Conservation (phyloP, 2,797 vertebrate genomes). For the Eremophila alpestris region DNA sequence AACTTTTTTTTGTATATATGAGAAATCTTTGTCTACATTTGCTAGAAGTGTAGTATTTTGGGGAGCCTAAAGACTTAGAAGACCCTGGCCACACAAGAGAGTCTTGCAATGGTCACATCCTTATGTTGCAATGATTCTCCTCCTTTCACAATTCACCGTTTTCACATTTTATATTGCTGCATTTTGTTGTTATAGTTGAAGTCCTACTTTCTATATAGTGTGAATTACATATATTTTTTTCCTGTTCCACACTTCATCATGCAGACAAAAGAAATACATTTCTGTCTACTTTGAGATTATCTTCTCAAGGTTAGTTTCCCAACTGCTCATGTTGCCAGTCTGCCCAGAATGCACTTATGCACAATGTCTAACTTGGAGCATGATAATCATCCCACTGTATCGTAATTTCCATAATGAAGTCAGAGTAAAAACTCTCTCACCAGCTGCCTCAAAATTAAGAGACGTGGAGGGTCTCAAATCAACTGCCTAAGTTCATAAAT, state of each 20-base stretch:
- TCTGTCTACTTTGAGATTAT: background rate
- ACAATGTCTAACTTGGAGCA: background rate
- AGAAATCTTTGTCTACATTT: background rate
- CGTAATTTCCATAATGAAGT: conserved; percentile 46
- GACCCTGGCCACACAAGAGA: background rate
- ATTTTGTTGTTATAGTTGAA: background rate
- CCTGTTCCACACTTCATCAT: background rate
- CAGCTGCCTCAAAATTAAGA: conserved; percentile 54
- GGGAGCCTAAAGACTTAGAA: background rate
- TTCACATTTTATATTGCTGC: background rate
- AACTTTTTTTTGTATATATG: background rate
- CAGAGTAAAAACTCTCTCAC: conserved; percentile 27
- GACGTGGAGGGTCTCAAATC: background rate
- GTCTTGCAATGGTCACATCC: background rate
- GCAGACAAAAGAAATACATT: background rate
- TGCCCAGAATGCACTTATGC: background rate
- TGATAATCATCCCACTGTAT: conserved; percentile 14
- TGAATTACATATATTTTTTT: background rate
- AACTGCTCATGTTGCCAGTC: background rate
- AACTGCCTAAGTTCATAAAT: background rate
- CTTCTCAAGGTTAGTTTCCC: conserved; percentile 29
- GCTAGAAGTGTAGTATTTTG: background rate
- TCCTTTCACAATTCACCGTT: background rate
- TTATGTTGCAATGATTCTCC: background rate
- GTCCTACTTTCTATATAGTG: background rate